Base-by-base conservation (phyloP, 2,888 invertebrate species). In the Apoda limacodes region DNA sequence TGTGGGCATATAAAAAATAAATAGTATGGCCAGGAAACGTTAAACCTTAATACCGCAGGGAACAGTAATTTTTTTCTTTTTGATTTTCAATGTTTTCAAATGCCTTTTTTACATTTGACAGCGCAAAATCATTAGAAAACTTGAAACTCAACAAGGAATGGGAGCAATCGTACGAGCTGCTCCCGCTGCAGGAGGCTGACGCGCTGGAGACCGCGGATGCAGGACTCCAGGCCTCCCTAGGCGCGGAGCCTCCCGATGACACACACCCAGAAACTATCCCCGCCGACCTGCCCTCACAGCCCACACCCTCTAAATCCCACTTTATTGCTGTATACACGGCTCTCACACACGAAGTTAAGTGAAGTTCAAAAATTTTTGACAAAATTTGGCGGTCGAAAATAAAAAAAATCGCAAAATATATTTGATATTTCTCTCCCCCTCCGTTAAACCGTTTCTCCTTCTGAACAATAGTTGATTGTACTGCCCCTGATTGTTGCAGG, bases 61-160 rank as follows among this genome's bases (percentile, higher is more conserved):
- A n/a, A n/a, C n/a, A n/a, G n/a, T n/a, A n/a, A n/a, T n/a, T n/a
- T n/a, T n/a, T n/a, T n/a, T n/a, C n/a, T n/a, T n/a, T n/a, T n/a
- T n/a, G n/a, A n/a, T n/a, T n/a, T n/a, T n/a, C n/a, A n/a, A n/a
- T n/a, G n/a, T n/a, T n/a, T n/a, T n/a, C n/a, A n/a, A n/a, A n/a
- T n/a, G n/a, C n/a, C n/a, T n/a, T n/a, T n/a, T n/a, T n/a, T n/a
- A n/a, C n/a, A n/a, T n/a, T n/a, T 48, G 43, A 4, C 55, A 78
- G 78, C 27, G 60, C 61, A n/a, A 54, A 61, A 39, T 46, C 52
- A 15, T 40, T 78, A 23, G 67, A 68, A 39, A 45, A 52, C 7
- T 32, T 75, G 10, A 44, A 68, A 10, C 39, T 78, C 6, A 67
- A 56, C 28, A 76, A 67, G 37, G 80, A 75, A 50, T 78, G 74